Evolutionary conservation across 2,113 vertebrate genomes (phyloP), one percentile per base, ranked within the genome.

Genomic region (Mionectes macconnelli): DNA sequence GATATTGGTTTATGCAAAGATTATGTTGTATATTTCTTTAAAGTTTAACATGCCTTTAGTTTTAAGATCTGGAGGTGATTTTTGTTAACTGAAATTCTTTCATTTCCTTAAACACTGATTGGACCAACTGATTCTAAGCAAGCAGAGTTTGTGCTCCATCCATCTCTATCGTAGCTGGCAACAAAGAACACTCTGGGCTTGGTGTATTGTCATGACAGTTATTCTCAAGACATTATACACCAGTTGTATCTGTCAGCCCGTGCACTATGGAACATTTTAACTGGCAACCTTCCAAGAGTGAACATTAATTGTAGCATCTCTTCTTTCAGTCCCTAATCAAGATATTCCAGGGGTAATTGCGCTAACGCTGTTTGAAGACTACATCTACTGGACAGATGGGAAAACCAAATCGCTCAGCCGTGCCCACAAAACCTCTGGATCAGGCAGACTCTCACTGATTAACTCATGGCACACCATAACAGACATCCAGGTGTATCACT

Each of bases 381-480:
- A 99, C 97, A 97, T 99, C 96, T 99, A 99, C 95, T 99, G 99
- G 99, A 99, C 99, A 47, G 99, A 99, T 8, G 99, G 99, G 86
- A 99, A 99, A 98, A 99, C 99, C 96, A 99, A 99, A 96, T 99
- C 99, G 18, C 98, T 99, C 50, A 99, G 98, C 83, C 99, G 99
- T 88, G 99, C 98, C 89, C 99, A 99, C 98, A 99, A 99, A 98
- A 99, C 99, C 81, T 99, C 98, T 7, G 99, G 99, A 86, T 94
- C 98, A 88, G 98, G 98, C 97, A 98, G 98, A 89, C 97, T 98
- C 7, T 98, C 99, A 69, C 98, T 99, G 90, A 98, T 99, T 90
- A 99, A 99, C 98, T 99, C 99, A 55, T 99, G 99, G 99, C 99
- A 99, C 93, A 98, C 99, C 97, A 99, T 99, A 97, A 99, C 99